Percentiles rank a stretch among this genome's conserved stretches.
Conservation (phyloP, 2,888 invertebrate genomes). For the Eudasyphora cyanicolor region DNA sequence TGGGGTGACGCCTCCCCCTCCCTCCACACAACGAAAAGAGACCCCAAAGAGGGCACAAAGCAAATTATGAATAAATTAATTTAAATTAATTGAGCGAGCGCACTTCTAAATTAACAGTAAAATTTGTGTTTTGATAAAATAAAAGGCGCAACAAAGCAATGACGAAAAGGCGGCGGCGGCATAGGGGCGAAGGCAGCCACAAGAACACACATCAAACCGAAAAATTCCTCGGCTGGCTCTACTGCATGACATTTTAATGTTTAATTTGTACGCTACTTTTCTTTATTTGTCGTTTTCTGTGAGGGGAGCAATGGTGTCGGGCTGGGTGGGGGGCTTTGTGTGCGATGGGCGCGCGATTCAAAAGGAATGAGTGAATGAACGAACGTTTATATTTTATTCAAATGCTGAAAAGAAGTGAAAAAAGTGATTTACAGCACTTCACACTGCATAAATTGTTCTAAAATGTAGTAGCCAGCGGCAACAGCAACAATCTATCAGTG, state of each 20-base stretch:
- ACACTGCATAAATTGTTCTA: conserved; percentile 63
- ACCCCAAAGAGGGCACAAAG: conserved; percentile 45
- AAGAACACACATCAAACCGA: background rate
- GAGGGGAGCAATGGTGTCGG: background rate
- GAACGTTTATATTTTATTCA: conserved; percentile 45
- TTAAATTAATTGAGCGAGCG: conserved; percentile 66
- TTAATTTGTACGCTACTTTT: conserved; percentile 8
- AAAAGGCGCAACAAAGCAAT: conserved; percentile 47
- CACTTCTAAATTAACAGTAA: conserved; percentile 66
- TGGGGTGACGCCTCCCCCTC: background rate
- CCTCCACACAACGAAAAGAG: background rate
- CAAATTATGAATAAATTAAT: conserved; percentile 66
- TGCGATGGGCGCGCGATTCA: background rate
- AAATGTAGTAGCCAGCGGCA: conserved; percentile 23
- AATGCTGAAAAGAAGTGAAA: conserved; percentile 62
- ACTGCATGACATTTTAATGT: conserved; percentile 14
- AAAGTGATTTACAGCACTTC: conserved; percentile 69
- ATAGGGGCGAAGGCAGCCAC: background rate
- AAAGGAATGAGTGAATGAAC: conserved; percentile 6
- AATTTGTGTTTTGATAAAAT: conserved; percentile 61
- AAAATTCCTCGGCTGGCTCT: background rate
- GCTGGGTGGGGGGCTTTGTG: background rate
- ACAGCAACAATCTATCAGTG: background rate
- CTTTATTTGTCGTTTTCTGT: conserved; percentile 16
- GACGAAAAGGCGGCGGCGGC: background rate